These are phyloP conservation scores for Cranoglanis bouderius DNA, from an alignment of 2,113 vertebrate species.

Conservation along the genomic window DNA sequence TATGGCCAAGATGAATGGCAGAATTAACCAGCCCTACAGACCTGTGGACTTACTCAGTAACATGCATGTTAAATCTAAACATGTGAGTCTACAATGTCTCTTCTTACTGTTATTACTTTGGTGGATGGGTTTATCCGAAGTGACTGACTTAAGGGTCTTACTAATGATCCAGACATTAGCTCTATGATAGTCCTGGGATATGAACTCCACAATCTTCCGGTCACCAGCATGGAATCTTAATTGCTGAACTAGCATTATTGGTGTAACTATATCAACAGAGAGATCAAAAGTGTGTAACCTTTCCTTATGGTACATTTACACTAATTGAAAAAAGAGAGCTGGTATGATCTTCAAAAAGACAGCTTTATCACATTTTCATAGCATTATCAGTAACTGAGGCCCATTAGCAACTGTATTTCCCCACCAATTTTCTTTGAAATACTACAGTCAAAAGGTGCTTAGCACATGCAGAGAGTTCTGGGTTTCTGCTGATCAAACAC, in stretches of 20 bases:
- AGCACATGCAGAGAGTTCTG: not conserved
- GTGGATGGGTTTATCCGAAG: not conserved
- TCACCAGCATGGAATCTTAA: not conserved
- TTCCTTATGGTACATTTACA: conserved; percentile 8
- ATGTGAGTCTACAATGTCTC: too few species aligned
- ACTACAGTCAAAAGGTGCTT: not conserved
- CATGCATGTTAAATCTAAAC: too few species aligned
- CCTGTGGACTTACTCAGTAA: too few species aligned
- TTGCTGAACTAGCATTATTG: not conserved
- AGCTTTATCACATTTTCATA: not conserved
- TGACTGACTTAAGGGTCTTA: not conserved
- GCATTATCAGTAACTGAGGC: not conserved
- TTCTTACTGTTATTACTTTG: not conserved
- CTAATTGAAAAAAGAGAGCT: not conserved
- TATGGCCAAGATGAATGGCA: not conserved
- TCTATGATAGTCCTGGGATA: not conserved
- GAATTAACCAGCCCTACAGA: not conserved
- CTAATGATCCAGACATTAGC: not conserved
- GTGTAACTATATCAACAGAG: not conserved
- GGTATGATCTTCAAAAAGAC: not conserved
- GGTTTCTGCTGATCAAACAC: conserved; percentile 10
- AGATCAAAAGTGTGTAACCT: not conserved
- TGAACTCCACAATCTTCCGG: not conserved
- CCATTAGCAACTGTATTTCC: not conserved
- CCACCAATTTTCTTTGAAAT: conserved; percentile 15